Evolutionary conservation across 2,888 invertebrate species (phyloP).

Genomic region (Eueremaeus valkanovi): DNA sequence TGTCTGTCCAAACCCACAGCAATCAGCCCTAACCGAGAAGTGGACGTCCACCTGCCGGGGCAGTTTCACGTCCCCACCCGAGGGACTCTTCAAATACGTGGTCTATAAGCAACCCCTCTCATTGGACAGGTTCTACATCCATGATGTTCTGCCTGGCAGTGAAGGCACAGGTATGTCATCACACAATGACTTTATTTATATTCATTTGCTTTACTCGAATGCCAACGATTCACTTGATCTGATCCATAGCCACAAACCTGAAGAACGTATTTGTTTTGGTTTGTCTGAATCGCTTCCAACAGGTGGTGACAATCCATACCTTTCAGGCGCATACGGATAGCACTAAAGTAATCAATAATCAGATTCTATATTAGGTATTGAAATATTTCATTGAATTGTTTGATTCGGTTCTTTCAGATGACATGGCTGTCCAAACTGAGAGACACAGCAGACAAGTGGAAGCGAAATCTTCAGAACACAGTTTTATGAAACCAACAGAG

Average conservation of each 20-base stretch:
- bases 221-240: too few relatives aligned
- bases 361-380: too few relatives aligned
- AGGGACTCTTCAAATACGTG: conserved; percentile 52
- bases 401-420: too few relatives aligned
- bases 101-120: conserved; percentile 56
- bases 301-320: conserved; percentile 55
- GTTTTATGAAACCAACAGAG: conserved; percentile 49
- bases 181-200: neutral
- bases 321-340: too few relatives aligned
- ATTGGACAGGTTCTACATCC: conserved; percentile 55
- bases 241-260: conserved; percentile 52
- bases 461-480: conserved; percentile 54
- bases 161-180: conserved; percentile 48
- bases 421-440: conserved; percentile 56
- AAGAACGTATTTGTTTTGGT: conserved; percentile 55
- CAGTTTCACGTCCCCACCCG: conserved; percentile 41
- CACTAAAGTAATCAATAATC: too few relatives aligned
- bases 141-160: conserved; percentile 51
- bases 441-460: conserved; percentile 58
- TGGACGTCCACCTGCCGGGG: conserved; percentile 53
- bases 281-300: conserved; percentile 55
- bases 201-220: too few relatives aligned
- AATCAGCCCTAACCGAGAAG: conserved; percentile 55
- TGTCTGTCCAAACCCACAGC: conserved; percentile 49
- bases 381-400: too few relatives aligned